Evolutionary conservation across 2,797 vertebrate genomes (phyloP).

Genomic region (Dipus sagitta): DNA sequence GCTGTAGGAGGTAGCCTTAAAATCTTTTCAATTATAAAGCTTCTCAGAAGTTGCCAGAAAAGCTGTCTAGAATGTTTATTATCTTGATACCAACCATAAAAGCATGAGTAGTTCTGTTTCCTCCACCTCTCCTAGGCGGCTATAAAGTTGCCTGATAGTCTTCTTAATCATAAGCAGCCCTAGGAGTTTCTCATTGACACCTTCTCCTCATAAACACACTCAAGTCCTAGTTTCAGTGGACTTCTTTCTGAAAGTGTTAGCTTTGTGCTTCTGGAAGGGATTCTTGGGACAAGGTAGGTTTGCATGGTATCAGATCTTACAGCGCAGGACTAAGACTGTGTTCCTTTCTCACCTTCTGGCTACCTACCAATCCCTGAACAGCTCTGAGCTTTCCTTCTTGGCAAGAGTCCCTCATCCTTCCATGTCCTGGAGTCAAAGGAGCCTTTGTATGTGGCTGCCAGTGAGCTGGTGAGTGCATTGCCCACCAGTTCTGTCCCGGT

Average conservation of each 20-base stretch:
- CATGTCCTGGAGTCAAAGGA: constrained; percentile 35
- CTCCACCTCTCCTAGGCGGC: not conserved
- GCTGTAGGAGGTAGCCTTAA: not conserved
- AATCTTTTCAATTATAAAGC: not conserved
- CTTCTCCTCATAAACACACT: not conserved
- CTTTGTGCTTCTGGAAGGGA: not conserved
- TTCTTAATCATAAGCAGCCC: not conserved
- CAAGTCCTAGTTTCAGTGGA: not conserved
- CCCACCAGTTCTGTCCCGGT: not conserved
- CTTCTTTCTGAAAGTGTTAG: not conserved
- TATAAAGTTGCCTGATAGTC: not conserved
- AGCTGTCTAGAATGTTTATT: not conserved
- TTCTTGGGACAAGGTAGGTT: not conserved
- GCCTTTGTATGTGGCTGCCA: constrained; percentile 43
- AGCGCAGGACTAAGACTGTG: not conserved
- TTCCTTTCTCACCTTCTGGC: not conserved
- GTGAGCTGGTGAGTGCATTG: not conserved
- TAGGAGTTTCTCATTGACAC: not conserved
- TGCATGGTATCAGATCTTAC: not conserved
- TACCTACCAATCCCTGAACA: not conserved
- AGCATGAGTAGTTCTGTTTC: not conserved
- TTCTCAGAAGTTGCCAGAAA: not conserved
- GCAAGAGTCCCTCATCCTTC: not conserved
- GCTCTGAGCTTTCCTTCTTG: not conserved
- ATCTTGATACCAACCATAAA: not conserved